Percentiles rank a stretch among this genome's conserved stretches.
Conservation (phyloP, 1,140 invertebrate species). For the Bombus haemorrhoidalis region DNA sequence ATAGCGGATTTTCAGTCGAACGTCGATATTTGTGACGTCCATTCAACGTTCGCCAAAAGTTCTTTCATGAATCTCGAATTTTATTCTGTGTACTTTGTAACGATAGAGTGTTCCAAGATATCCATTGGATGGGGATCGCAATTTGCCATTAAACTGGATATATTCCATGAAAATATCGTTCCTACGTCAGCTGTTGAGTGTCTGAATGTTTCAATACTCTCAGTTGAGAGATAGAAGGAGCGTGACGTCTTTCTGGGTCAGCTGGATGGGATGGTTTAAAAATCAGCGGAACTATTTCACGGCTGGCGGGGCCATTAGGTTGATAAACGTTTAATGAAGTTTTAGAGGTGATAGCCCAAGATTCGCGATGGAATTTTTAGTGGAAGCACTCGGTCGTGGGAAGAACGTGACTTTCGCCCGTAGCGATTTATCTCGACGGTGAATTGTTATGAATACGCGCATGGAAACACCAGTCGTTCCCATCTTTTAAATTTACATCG, state of each 20-base stretch:
- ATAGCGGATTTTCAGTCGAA: not conserved
- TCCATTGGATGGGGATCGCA: not conserved
- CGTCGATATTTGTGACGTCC: not conserved
- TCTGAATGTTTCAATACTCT: conserved; percentile 31
- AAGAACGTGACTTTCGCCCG: not conserved
- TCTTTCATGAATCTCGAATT: too few relatives aligned
- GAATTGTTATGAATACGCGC: not conserved
- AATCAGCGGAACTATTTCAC: conserved; percentile 38
- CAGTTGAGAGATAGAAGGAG: not conserved
- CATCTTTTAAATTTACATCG: not conserved
- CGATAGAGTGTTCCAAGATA: too few relatives aligned
- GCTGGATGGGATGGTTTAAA: not conserved
- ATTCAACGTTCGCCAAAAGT: too few relatives aligned
- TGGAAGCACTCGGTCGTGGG: not conserved
- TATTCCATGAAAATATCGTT: not conserved
- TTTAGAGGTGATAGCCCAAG: not conserved
- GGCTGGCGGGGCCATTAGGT: conserved; percentile 29
- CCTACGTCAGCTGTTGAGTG: not conserved
- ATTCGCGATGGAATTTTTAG: conserved; percentile 13
- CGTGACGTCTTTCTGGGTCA: conserved; percentile 18
- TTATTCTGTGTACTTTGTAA: too few relatives aligned
- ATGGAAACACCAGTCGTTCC: not conserved
- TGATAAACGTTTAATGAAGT: conserved; percentile 56
- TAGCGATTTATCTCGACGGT: conserved; percentile 8
- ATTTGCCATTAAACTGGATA: conserved; percentile 30